Evolutionary conservation across 2,113 vertebrate species (phyloP).

Genomic region (Hypocryptadius cinnamomeus): DNA sequence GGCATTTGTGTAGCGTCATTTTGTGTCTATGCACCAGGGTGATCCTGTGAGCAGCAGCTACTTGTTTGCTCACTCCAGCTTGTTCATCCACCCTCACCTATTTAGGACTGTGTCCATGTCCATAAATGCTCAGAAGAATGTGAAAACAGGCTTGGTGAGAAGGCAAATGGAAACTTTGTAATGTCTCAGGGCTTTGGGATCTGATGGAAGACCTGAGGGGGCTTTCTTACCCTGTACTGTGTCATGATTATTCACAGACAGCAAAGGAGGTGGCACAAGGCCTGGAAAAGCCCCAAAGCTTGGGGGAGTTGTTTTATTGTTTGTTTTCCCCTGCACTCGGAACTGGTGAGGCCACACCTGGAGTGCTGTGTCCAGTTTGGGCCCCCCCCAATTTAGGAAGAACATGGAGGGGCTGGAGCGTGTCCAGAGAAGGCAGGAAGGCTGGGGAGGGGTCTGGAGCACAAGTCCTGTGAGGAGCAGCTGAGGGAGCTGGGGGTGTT

Average conservation of each 20-base stretch:
- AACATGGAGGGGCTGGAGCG: rapidly evolving
- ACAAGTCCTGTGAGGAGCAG: rapidly evolving
- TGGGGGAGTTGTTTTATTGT: background rate
- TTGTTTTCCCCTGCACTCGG: background rate
- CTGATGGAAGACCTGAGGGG: background rate
- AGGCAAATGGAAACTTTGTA: background rate
- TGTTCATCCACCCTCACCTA: rapidly evolving
- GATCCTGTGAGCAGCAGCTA: background rate
- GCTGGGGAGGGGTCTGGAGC: background rate
- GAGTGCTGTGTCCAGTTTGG: background rate
- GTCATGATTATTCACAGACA: background rate
- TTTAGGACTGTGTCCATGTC: background rate
- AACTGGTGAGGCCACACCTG: background rate
- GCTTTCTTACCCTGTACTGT: background rate
- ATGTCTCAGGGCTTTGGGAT: background rate
- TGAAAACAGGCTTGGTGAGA: background rate
- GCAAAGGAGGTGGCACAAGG: background rate
- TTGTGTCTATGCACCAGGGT: background rate
- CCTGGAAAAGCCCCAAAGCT: background rate
- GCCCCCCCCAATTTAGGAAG: background rate
- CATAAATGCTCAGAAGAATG: background rate
- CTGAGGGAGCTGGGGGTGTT: background rate
- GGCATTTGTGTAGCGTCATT: background rate
- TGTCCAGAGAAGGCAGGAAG: background rate
- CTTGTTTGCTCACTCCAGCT: background rate